Conservation (phyloP, 2,888 invertebrate species). For the Mythimna albipuncta region DNA sequence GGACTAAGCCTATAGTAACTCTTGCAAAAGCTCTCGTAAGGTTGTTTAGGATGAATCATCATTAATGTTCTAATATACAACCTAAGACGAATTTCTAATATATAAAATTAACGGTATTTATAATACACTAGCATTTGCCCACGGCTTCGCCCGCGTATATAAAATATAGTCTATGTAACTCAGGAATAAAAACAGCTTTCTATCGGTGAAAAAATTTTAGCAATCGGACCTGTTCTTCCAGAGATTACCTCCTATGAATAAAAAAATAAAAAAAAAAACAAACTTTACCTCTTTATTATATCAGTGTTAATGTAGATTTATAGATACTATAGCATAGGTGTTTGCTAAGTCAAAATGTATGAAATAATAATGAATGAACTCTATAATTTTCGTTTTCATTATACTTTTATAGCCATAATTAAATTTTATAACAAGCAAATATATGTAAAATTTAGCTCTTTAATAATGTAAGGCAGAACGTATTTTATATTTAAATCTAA, state of each 20-base stretch:
- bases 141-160: too few species aligned
- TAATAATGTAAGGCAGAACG: slow-evolving; percentile 30
- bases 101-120: not conserved
- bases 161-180: too few species aligned
- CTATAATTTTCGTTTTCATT: slow-evolving; percentile 30
- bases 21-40: too few species aligned
- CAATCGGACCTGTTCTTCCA: too few species aligned
- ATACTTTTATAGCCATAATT: slow-evolving; percentile 40
- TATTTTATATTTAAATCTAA: slow-evolving; percentile 22
- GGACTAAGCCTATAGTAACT: too few species aligned
- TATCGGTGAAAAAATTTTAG: too few species aligned
- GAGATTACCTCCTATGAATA: too few species aligned
- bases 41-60: too few species aligned
- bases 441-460: slow-evolving; percentile 25
- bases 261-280: too few species aligned
- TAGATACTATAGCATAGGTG: not conserved
- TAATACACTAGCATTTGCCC: not conserved
- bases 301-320: too few species aligned
- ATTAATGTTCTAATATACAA: not conserved
- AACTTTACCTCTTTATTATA: too few species aligned
- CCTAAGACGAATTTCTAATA: not conserved
- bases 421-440: slow-evolving; percentile 50
- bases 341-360: slow-evolving; percentile 17
- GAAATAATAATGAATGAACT: slow-evolving; percentile 23
- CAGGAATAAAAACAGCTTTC: too few species aligned